Conservation (phyloP, 1,140 invertebrate genomes). For the Hypothenemus hampei region DNA sequence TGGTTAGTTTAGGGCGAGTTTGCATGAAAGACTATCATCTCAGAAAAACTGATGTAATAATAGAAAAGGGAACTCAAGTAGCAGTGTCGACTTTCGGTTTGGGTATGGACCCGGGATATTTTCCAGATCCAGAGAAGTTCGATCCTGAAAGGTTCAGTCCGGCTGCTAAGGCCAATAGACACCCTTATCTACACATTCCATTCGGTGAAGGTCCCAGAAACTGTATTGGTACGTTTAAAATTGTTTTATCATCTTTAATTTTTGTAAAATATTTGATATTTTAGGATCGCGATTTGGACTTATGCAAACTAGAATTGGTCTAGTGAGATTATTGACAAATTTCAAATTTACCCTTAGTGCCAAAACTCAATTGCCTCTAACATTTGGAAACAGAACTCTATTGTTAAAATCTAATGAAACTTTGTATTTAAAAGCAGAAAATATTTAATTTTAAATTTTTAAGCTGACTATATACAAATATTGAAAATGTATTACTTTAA, state of each 20-base stretch:
- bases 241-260: slow-evolving; percentile 27
- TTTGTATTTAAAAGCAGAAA: slow-evolving; percentile 21
- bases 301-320: slow-evolving; percentile 41
- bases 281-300: slow-evolving; percentile 42
- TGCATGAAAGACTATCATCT: slow-evolving; percentile 45
- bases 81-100: slow-evolving; percentile 44
- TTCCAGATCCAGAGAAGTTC: slow-evolving; percentile 51
- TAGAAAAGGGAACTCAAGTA: slow-evolving; percentile 46
- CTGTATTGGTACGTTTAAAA: slow-evolving; percentile 47
- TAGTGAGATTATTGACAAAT: slow-evolving; percentile 35
- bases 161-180: slow-evolving; percentile 37
- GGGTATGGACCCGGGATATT: slow-evolving; percentile 46
- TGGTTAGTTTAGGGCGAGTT: slow-evolving; percentile 52
- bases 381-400: slow-evolving; percentile 12
- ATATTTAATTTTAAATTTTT: too few relatives aligned
- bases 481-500: too few relatives aligned
- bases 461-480: too few relatives aligned
- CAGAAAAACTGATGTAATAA: slow-evolving; percentile 39
- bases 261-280: slow-evolving; percentile 22
- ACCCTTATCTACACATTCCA: slow-evolving; percentile 46
- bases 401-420: slow-evolving; percentile 16
- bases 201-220: slow-evolving; percentile 53
- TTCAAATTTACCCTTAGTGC: slow-evolving; percentile 31
- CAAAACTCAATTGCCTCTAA: slow-evolving; percentile 15
- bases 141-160: slow-evolving; percentile 47